phyloP scores from a whole-genome alignment of 2,113 vertebrate species.

The Anseranas semipalmata region DNA sequence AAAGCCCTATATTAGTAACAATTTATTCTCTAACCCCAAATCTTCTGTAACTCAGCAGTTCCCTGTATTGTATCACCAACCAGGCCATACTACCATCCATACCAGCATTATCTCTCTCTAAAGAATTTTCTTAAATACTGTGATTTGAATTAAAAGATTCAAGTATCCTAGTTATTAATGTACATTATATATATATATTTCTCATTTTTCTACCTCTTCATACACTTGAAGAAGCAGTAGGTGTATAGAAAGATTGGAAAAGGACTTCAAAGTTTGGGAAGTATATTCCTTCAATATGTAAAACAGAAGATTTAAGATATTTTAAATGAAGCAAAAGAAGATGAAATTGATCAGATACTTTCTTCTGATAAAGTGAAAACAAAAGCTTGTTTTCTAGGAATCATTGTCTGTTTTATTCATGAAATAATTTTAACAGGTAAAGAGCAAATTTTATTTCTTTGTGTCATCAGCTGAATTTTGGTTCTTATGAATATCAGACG shows the following conservation, averaged over 20 bases:
- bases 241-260: neutral
- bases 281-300: neutral
- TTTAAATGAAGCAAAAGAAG: neutral
- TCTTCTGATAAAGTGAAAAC: neutral
- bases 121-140: neutral
- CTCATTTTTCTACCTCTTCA: neutral
- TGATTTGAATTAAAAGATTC: neutral
- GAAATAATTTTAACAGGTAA: neutral
- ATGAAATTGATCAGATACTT: neutral
- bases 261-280: neutral
- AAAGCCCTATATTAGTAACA: neutral
- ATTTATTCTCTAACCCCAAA: neutral
- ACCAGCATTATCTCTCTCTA: neutral
- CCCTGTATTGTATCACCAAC: rapidly evolving
- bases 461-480: neutral
- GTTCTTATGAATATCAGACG: neutral
- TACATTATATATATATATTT: neutral
- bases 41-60: neutral
- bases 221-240: neutral
- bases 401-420: neutral
- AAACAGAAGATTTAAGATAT: neutral
- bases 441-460: neutral
- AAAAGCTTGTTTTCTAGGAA: neutral
- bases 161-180: neutral
- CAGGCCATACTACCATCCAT: neutral